A percentile compares a stretch with the other conserved stretches of the same genome.
Conservation (phyloP, 2,888 invertebrate species). For the Kryphioiulus occultus region DNA sequence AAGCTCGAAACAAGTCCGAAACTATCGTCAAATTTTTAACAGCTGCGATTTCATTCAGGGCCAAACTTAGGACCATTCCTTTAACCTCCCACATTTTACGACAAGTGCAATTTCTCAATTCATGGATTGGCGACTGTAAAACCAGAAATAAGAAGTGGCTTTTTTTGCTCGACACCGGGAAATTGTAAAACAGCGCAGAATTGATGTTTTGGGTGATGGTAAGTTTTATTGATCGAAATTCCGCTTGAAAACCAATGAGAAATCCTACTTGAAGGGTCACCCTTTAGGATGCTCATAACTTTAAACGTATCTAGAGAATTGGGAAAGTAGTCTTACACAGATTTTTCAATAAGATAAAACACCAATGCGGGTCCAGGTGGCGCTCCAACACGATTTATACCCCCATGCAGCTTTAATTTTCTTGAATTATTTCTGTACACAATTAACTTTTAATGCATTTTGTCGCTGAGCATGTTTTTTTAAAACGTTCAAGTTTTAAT, state of each 20-base stretch:
- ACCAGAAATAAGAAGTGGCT: not conserved
- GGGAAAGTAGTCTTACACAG: not conserved
- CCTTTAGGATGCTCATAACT: not conserved
- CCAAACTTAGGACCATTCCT: conserved; percentile 1
- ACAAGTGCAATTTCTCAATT: conserved; percentile 20
- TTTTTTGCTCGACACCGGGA: not conserved
- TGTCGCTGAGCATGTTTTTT: too few species aligned
- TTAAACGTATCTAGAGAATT: not conserved
- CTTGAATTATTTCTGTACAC: too few species aligned
- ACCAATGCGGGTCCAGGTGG: not conserved
- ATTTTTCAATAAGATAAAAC: conserved; percentile 1
- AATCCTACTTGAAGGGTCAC: not conserved
- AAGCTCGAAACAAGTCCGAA: not conserved
- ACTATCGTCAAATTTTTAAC: not conserved
- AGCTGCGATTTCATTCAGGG: not conserved
- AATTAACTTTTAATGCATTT: too few species aligned
- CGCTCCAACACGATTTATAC: not conserved
- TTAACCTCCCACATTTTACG: conserved; percentile 31
- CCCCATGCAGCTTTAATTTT: too few species aligned
- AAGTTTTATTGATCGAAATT: conserved; percentile 26
- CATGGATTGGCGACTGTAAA: conserved; percentile 26
- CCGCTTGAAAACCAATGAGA: conserved; percentile 6
- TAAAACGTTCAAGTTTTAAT: too few species aligned
- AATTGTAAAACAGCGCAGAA: conserved; percentile 27
- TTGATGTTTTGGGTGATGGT: conserved; percentile 24